Evolutionary conservation across 1,140 invertebrate genomes (phyloP).

Genomic region (Venustaconcha ellipsiformis): DNA sequence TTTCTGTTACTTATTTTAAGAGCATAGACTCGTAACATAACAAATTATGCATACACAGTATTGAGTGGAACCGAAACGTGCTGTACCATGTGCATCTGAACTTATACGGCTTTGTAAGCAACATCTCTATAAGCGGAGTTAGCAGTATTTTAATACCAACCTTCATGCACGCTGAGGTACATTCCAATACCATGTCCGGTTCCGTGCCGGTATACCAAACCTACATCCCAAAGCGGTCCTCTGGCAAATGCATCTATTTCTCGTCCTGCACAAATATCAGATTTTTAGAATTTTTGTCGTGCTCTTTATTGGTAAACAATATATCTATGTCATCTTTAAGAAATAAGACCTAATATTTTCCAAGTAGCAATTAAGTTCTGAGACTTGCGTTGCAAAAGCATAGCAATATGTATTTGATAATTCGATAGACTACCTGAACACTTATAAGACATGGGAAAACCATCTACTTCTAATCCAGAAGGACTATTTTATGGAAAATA

Average conservation of each 20-base stretch:
- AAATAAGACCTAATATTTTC: too few species aligned
- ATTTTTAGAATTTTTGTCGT: neutral
- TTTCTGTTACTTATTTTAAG: too few species aligned
- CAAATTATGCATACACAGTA: neutral
- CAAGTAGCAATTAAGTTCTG: too few species aligned
- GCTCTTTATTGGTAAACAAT: neutral
- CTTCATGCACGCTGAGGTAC: constrained; percentile 96
- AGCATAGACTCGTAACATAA: too few species aligned
- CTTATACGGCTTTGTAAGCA: neutral
- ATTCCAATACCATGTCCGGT: constrained; percentile 97
- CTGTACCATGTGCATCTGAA: neutral
- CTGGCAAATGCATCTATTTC: constrained; percentile 86
- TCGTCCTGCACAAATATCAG: constrained; percentile 41
- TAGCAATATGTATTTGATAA: too few species aligned
- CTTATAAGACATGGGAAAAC: too few species aligned
- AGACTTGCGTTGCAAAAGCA: too few species aligned
- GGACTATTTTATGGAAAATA: too few species aligned
- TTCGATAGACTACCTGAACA: too few species aligned
- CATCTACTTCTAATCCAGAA: too few species aligned
- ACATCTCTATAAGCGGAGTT: neutral
- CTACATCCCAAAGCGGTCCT: constrained; percentile 88
- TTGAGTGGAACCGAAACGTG: neutral
- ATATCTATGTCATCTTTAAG: too few species aligned
- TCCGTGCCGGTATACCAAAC: constrained; percentile 94
- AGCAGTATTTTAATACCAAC: constrained; percentile 22